Base-by-base conservation (phyloP, 2,888 invertebrate species). In the Sarcophaga caerulescens region DNA sequence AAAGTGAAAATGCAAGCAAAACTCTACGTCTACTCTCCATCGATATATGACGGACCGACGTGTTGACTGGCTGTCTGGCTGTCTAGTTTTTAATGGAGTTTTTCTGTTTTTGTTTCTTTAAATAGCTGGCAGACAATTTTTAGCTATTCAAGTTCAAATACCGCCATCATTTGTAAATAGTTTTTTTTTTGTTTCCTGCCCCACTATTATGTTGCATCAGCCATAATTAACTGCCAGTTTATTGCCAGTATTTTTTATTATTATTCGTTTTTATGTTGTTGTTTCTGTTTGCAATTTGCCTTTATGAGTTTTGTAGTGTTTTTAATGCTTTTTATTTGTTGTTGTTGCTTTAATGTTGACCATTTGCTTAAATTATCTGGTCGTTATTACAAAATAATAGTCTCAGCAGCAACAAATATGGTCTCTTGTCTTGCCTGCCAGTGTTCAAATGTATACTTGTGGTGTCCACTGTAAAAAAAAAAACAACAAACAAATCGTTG, bases 141-240 rank as follows among this genome's bases (percentile, higher is more conserved):
- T 10, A 59, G n/a, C 17, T 59, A 82, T 76, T 85, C 82, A 85
- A 85, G 85, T 85, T 85, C 82, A 85, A 69, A 75, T 66, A 82
- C 74, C 75, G 52, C 71, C 76, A 66, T 66, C 84, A 77, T 35
- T 68, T 80, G 59, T 78, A 75, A 77, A 73, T 57, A 57, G 17
- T 69, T 65, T 75, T 47, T 47, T 11, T 47, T 5, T 25, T 12
- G 44, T 66, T 66, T 11, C 66, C 17, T 66, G 44, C 52, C 17
- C 6, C 19, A 44, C n/a, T 35, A 44, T 66, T 57, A 75, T 63
- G 10, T 75, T 45, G 52, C 52, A 60, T 21, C 17, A 57, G 57
- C 65, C 11, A 19, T 63, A 60, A 81, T 80, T 85, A 82, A 35
- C n/a, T 59, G 45, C 57, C 45, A 19, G 76, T 52, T 52, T 71